phyloP scores from a whole-genome alignment of 2,797 vertebrate genomes.

The Trichosurus vulpecula region DNA sequence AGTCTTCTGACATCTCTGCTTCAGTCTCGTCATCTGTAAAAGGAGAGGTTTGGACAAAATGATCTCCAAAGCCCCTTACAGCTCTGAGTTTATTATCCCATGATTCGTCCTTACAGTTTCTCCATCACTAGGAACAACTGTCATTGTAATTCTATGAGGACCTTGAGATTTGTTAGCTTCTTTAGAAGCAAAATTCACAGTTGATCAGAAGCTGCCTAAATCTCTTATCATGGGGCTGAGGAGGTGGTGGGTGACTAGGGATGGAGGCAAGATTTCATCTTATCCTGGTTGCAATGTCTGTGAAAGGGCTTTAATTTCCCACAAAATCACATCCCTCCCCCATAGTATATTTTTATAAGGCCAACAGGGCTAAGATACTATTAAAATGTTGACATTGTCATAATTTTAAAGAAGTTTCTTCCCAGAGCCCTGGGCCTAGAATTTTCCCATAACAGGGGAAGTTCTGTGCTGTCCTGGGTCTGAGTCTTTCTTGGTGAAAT shows the following conservation, averaged over 20 bases:
- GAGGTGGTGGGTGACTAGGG: background rate
- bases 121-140: background rate
- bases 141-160: background rate
- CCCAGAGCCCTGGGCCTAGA: slow-evolving; percentile 23
- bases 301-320: slow-evolving; percentile 46
- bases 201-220: background rate
- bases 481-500: background rate
- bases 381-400: slow-evolving; percentile 61
- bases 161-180: background rate
- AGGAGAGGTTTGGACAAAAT: background rate
- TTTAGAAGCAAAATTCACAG: background rate
- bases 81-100: background rate
- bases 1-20: background rate
- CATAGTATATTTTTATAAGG: slow-evolving; percentile 56
- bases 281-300: background rate
- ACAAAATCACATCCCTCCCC: slow-evolving; percentile 44
- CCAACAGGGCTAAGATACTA: slow-evolving; percentile 42
- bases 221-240: background rate
- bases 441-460: slow-evolving; percentile 21
- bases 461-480: background rate
- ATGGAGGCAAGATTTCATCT: slow-evolving; percentile 6
- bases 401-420: slow-evolving; percentile 51
- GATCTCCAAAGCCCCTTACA: background rate
- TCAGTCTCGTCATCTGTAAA: background rate
- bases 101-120: background rate